Evolutionary conservation across 2,797 vertebrate species (phyloP), one percentile per base, ranked within the genome.

Genomic region (Alcedo quadribrachys): DNA sequence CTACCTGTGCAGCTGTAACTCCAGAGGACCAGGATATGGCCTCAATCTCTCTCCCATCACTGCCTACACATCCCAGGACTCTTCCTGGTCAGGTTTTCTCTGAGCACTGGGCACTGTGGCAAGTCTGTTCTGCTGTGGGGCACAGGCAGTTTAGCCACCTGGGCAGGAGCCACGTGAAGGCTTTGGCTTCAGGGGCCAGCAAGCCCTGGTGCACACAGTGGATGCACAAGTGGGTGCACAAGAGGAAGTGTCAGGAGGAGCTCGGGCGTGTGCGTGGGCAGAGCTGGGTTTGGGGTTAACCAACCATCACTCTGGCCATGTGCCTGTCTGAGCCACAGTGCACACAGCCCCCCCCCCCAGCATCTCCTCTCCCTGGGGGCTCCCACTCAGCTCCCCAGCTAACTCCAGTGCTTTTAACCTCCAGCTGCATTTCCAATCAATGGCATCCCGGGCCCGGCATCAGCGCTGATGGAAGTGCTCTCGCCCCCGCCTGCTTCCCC

Each of bases 391-490:
- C 30, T 93, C 55, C 58, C 32, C 75, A 70, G 92, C 53, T 86
- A 90, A 74, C 9, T 7, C 68, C 81, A 78, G 58, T 15, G 91
- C 94, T 95, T 95, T 95, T 95, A 95, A 85, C 91, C 73, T 94
- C 85, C 62, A 75, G 25, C 80, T 76, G 89, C 28, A 71, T 82
- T 87, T 67, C 89, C 45, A 82, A 92, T 96, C 92, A 63, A 93
- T 96, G 8, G 1, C 51, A 89, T 70, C 65, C 45, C 0, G 0
- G 16, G 32, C 35, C 68, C 63, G 4, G 1, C 73, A 63, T 55
- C 73, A 81, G 12, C 1, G 1, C 3, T 0, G 1, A 69, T 86
- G 68, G 78, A 54, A 90, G 63, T 0, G 0, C 10, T 32, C 51
- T n/a, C 28, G 3, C 8, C 30, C 32, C 68, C 5, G 28, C 40